Percentiles rank a stretch among this genome's conserved stretches.
Conservation (phyloP, 2,888 invertebrate species). For the Acleris sparsana region DNA sequence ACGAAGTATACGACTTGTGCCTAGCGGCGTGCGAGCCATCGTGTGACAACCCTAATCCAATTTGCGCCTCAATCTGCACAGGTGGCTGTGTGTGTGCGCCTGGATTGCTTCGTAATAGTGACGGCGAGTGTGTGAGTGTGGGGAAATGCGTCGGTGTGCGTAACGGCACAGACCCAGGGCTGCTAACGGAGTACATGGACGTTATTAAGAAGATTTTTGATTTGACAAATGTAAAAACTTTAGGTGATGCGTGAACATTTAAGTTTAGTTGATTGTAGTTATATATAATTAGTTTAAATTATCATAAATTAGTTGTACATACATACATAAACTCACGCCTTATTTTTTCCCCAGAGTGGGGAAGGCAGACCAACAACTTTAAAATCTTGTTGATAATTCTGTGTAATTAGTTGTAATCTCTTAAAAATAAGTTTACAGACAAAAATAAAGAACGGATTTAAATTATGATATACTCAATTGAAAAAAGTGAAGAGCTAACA, state of each 20-base stretch:
- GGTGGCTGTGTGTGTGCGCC: slow-evolving; percentile 70
- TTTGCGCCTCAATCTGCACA: slow-evolving; percentile 65
- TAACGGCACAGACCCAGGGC: slow-evolving; percentile 56
- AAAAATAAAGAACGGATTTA: no score
- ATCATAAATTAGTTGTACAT: no score
- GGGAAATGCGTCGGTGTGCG: slow-evolving; percentile 58
- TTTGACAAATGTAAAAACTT: slow-evolving; percentile 45
- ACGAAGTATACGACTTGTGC: slow-evolving; percentile 71
- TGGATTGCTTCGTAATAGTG: slow-evolving; percentile 59
- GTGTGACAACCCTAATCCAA: slow-evolving; percentile 66
- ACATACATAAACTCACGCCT: no score
- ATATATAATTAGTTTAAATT: not conserved
- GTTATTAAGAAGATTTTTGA: slow-evolving; percentile 66
- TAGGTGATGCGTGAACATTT: not conserved
- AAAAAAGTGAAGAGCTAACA: no score
- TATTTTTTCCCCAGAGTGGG: no score
- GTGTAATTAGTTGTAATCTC: no score
- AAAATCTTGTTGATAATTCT: no score
- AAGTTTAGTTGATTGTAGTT: not conserved
- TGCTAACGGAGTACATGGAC: slow-evolving; percentile 61
- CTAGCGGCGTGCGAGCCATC: slow-evolving; percentile 67
- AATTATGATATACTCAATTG: no score
- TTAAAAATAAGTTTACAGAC: no score
- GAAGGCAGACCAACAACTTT: no score
- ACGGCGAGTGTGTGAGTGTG: slow-evolving; percentile 64